Percentiles rank a stretch among this genome's conserved stretches.
phyloP scores from a whole-genome alignment of 2,888 invertebrate genomes.

The Caenorhabditis sinica region DNA sequence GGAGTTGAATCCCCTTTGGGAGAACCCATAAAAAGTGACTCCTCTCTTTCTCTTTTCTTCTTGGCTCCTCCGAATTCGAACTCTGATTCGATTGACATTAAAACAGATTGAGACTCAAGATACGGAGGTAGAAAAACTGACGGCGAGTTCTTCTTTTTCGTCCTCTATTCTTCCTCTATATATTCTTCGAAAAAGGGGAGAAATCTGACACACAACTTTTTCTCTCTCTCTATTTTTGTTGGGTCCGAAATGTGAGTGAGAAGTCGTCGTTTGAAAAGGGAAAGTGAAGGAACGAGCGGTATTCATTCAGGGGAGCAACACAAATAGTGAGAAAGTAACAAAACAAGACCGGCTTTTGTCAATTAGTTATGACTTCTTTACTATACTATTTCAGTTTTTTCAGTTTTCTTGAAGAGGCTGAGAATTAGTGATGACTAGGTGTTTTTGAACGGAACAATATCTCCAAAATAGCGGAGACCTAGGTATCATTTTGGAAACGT shows the following conservation, averaged over 20 bases:
- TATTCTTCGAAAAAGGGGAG: slow-evolving; percentile 35
- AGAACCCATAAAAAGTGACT: slow-evolving; percentile 65
- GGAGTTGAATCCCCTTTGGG: slow-evolving; percentile 16
- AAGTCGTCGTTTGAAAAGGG: slow-evolving; percentile 26
- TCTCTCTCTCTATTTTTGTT: slow-evolving; percentile 39
- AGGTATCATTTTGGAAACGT: too few species aligned
- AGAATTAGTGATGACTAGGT: neutral
- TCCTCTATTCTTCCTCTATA: slow-evolving; percentile 22
- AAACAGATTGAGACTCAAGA: slow-evolving; percentile 42
- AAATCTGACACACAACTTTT: slow-evolving; percentile 62
- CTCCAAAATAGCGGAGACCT: neutral
- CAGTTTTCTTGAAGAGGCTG: slow-evolving; percentile 11
- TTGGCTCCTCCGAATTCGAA: slow-evolving; percentile 10
- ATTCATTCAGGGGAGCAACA: slow-evolving; percentile 24
- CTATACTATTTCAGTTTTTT: slow-evolving; percentile 15
- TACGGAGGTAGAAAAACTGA: slow-evolving; percentile 44
- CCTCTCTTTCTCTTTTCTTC: slow-evolving; percentile 12
- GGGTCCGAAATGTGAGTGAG: slow-evolving; percentile 61
- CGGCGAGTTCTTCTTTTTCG: slow-evolving; percentile 29
- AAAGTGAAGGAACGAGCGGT: neutral
- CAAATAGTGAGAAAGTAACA: slow-evolving; percentile 50
- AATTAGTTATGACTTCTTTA: slow-evolving; percentile 54
- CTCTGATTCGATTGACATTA: slow-evolving; percentile 56
- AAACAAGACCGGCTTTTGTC: slow-evolving; percentile 46
- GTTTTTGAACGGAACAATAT: slow-evolving; percentile 8